Conservation (phyloP, 2,113 vertebrate genomes). For the Catharus fuscescens region DNA sequence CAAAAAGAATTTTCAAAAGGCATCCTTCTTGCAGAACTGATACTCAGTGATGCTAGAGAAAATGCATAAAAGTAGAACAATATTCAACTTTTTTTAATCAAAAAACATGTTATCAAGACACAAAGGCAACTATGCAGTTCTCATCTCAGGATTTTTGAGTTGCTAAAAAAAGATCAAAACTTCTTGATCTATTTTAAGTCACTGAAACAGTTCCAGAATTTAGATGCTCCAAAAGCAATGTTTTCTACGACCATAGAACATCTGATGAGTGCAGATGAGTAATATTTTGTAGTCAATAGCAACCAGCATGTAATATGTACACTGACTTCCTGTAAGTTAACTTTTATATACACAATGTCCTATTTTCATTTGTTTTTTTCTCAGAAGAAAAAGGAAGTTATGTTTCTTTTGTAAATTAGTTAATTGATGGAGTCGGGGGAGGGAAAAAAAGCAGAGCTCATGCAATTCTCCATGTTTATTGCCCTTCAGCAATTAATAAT, state of each 20-base stretch:
- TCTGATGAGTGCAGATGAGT: conserved; percentile 3
- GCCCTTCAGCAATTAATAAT: neutral
- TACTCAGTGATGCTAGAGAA: neutral
- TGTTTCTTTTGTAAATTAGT: neutral
- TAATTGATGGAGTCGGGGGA: neutral
- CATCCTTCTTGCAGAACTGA: neutral
- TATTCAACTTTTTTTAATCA: neutral
- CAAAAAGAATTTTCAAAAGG: neutral
- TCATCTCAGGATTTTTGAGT: neutral
- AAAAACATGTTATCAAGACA: neutral
- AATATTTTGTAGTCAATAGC: conserved; percentile 57
- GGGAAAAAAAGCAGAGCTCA: neutral
- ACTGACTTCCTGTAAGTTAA: neutral
- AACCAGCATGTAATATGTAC: neutral
- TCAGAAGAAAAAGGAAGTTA: neutral
- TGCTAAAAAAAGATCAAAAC: neutral
- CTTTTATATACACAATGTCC: neutral
- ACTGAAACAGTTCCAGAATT: neutral
- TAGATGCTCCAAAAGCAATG: neutral
- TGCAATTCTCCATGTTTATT: neutral
- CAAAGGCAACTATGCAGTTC: neutral
- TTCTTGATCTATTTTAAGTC: neutral
- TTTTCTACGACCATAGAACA: neutral
- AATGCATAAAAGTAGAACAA: neutral
- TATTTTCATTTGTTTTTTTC: conserved; percentile 6